These are phyloP conservation scores for Larimichthys polyactis DNA, from an alignment of 2,113 vertebrate species.

Conservation along the genomic window DNA sequence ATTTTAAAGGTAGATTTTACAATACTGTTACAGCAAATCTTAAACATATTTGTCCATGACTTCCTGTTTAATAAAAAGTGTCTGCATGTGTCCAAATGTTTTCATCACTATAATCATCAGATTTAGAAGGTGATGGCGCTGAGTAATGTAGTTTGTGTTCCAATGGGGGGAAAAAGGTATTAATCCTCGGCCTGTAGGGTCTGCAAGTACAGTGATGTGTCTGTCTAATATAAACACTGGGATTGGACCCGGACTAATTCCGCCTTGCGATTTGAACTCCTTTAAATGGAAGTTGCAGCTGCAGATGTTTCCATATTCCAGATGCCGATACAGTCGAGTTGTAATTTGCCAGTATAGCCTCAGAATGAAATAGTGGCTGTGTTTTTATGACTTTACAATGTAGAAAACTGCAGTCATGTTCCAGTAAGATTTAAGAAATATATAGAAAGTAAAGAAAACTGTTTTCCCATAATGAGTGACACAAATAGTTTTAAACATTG, in stretches of 20 bases:
- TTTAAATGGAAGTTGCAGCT: constrained; percentile 68
- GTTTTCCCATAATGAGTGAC: background rate
- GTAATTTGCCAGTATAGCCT: constrained; percentile 64
- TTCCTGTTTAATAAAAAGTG: background rate
- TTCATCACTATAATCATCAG: background rate
- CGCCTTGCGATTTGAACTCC: constrained; percentile 50
- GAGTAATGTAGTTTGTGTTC: constrained; percentile 34
- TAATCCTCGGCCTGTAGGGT: constrained; percentile 56
- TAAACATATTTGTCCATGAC: background rate
- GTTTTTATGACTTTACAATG: constrained; percentile 58
- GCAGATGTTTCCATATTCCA: constrained; percentile 70
- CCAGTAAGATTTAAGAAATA: constrained; percentile 13
- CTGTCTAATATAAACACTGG: constrained; percentile 63
- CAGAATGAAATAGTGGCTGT: constrained; percentile 51
- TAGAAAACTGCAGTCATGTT: constrained; percentile 14
- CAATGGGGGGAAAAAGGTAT: constrained; percentile 43
- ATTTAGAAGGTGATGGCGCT: constrained; percentile 21
- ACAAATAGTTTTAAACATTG: constrained; percentile 7
- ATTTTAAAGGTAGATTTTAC: background rate
- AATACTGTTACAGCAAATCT: background rate
- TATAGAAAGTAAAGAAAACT: background rate
- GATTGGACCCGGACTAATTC: constrained; percentile 57
- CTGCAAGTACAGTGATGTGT: constrained; percentile 58
- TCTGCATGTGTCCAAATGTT: background rate
- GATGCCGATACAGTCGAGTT: constrained; percentile 48